Conservation (phyloP, 2,113 vertebrate species). For the Nannobrachium achirus region DNA sequence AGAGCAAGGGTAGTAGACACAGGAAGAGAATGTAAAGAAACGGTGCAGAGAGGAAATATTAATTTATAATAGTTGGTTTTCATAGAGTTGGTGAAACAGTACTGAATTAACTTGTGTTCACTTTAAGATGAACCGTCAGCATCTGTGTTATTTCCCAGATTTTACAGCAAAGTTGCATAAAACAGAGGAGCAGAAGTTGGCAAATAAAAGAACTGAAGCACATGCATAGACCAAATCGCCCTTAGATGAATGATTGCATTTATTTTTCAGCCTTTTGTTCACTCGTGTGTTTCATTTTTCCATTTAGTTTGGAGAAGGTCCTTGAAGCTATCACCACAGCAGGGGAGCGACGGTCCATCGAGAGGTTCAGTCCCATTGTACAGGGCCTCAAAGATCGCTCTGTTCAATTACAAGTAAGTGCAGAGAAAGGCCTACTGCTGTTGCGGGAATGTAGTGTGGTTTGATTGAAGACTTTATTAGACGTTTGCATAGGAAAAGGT, state of each 20-base stretch:
- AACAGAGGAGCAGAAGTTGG: neutral
- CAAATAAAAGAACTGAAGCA: constrained; percentile 3
- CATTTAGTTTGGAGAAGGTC: constrained; percentile 92
- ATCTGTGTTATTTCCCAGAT: neutral
- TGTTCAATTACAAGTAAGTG: constrained; percentile 91
- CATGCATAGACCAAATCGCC: constrained; percentile 11
- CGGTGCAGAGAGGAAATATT: no score
- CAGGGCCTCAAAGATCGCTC: constrained; percentile 90
- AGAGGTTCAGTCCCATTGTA: constrained; percentile 91
- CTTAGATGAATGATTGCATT: constrained; percentile 30
- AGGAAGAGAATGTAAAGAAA: neutral
- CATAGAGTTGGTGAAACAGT: neutral
- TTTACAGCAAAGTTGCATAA: constrained; percentile 1
- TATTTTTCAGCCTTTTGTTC: constrained; percentile 23
- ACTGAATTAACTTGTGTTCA: neutral
- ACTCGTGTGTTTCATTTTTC: constrained; percentile 53
- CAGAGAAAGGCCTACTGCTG: constrained; percentile 8
- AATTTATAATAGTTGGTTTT: neutral
- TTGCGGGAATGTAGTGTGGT: no score
- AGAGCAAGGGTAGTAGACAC: neutral
- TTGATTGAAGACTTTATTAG: no score
- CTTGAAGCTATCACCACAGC: constrained; percentile 92
- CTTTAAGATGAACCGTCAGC: neutral
- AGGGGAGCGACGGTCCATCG: constrained; percentile 86
- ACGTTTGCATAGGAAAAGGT: no score